Percentiles rank a stretch among this genome's conserved stretches.
Conservation (phyloP, 1,140 invertebrate genomes). For the Brachionus rubens region DNA sequence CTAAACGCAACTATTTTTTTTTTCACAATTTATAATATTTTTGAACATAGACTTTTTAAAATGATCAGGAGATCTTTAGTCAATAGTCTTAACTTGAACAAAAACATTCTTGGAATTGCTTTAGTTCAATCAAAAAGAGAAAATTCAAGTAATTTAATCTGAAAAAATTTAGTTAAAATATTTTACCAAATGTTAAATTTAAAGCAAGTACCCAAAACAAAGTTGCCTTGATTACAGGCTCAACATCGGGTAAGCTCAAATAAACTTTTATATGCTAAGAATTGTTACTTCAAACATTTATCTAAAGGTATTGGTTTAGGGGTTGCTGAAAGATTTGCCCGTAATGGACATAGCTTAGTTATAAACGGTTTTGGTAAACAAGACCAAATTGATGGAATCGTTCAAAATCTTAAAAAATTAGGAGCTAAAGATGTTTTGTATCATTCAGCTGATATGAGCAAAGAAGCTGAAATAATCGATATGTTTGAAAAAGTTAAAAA, state of each 20-base stretch:
- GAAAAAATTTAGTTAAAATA: too few relatives aligned
- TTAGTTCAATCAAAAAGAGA: too few relatives aligned
- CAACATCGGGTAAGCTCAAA: slow-evolving; percentile 26
- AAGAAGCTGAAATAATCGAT: slow-evolving; percentile 34
- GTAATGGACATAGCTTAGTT: slow-evolving; percentile 52
- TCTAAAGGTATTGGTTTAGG: slow-evolving; percentile 55
- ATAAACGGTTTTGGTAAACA: slow-evolving; percentile 54
- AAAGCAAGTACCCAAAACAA: background rate
- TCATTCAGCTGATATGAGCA: slow-evolving; percentile 45
- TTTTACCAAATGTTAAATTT: background rate
- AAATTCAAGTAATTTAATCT: too few relatives aligned
- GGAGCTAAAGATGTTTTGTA: slow-evolving; percentile 33
- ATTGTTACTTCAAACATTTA: background rate
- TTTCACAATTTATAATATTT: too few relatives aligned
- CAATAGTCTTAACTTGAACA: too few relatives aligned
- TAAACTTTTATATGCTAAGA: background rate
- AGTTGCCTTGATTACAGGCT: slow-evolving; percentile 34
- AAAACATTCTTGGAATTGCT: too few relatives aligned
- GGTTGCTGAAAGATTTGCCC: slow-evolving; percentile 53
- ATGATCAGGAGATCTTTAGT: too few relatives aligned
- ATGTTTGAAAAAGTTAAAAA: slow-evolving; percentile 47
- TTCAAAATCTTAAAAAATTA: slow-evolving; percentile 42
- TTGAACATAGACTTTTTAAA: too few relatives aligned
- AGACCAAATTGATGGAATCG: slow-evolving; percentile 20
- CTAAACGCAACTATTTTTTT: too few relatives aligned